A percentile compares a stretch with the other conserved stretches of the same genome.
These are phyloP conservation scores for Parasteatoda tepidariorum DNA, from an alignment of 1,140 invertebrate species.

Conservation along the genomic window DNA sequence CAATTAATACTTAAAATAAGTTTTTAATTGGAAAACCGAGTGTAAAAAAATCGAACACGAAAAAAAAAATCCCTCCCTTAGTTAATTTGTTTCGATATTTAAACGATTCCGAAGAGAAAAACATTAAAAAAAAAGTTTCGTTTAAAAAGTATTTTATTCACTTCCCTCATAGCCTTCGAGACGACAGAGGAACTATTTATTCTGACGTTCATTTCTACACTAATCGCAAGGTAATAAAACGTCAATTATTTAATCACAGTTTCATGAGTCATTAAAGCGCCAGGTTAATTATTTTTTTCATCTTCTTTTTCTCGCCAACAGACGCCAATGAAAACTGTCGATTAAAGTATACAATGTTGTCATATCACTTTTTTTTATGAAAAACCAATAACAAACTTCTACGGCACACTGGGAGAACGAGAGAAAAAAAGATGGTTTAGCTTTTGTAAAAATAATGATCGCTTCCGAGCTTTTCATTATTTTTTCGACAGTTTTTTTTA, in stretches of 20 bases:
- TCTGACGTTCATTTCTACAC: background rate
- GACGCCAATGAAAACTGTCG: slow-evolving; percentile 21
- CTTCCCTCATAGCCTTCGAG: no score
- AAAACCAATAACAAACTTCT: slow-evolving; percentile 50
- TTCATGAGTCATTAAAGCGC: slow-evolving; percentile 56
- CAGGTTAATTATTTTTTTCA: slow-evolving; percentile 54
- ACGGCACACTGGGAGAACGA: no score
- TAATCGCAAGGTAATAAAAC: slow-evolving; percentile 45
- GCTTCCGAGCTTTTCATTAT: slow-evolving; percentile 3
- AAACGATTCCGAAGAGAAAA: background rate
- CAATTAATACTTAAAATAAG: no score
- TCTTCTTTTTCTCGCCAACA: background rate
- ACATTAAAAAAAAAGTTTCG: background rate
- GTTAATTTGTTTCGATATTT: background rate
- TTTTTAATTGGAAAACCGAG: background rate
- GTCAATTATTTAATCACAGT: slow-evolving; percentile 57
- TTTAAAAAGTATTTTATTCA: background rate
- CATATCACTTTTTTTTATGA: slow-evolving; percentile 10
- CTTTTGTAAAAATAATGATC: slow-evolving; percentile 54
- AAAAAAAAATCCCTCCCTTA: background rate
- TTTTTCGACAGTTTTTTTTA: slow-evolving; percentile 7
- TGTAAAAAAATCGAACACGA: background rate
- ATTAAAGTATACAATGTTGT: slow-evolving; percentile 49
- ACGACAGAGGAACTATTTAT: background rate
- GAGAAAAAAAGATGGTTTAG: slow-evolving; percentile 4